Evolutionary conservation across 2,113 vertebrate genomes (phyloP).

Genomic region (Anolis carolinensis): DNA sequence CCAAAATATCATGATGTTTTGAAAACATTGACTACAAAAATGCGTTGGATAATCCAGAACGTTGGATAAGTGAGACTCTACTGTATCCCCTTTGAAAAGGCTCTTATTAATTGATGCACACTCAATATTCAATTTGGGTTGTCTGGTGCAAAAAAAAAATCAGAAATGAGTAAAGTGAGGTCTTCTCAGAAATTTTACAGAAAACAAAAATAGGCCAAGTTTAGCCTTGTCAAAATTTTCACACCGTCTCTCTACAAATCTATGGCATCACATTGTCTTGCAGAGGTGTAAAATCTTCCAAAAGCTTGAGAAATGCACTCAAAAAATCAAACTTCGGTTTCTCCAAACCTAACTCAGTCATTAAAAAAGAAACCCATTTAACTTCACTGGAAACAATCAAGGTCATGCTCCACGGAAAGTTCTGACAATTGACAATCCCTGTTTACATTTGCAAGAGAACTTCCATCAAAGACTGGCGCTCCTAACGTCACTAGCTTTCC

Average conservation of each 20-base stretch:
- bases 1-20: too few species aligned
- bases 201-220: background rate
- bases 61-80: too few species aligned
- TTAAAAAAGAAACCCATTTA: background rate
- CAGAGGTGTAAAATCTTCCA: background rate
- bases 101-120: background rate
- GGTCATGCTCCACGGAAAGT: background rate
- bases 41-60: too few species aligned
- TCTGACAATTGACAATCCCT: slow-evolving; percentile 13
- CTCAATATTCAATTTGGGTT: background rate
- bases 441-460: slow-evolving; percentile 8
- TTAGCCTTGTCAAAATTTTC: background rate
- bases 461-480: background rate
- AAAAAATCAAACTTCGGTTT: background rate
- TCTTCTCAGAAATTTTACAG: background rate
- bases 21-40: too few species aligned
- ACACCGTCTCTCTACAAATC: background rate
- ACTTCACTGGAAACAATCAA: background rate
- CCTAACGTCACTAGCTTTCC: background rate
- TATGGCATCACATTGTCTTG: background rate
- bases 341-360: background rate
- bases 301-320: background rate
- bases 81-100: background rate
- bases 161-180: background rate
- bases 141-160: background rate